These are phyloP conservation scores for Lepus townsendii DNA, from an alignment of 2,797 vertebrate species.

Conservation along the genomic window DNA sequence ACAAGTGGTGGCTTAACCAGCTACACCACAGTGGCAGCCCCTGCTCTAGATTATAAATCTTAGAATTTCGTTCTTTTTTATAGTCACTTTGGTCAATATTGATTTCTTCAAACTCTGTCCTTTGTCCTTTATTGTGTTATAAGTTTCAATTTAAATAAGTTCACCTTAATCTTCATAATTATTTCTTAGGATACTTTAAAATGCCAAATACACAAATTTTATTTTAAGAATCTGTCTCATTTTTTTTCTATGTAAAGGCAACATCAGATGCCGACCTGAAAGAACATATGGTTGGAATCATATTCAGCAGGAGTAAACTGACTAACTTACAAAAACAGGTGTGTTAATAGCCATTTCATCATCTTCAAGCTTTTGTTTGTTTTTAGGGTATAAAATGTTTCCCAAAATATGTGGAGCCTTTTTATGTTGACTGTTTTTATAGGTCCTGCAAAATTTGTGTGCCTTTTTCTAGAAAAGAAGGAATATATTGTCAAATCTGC, in stretches of 20 bases:
- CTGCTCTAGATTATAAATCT: background rate
- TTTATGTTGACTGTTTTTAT: background rate
- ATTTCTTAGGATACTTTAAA: slow-evolving; percentile 46
- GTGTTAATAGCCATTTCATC: slow-evolving; percentile 67
- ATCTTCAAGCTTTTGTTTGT: slow-evolving; percentile 22
- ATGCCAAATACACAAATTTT: background rate
- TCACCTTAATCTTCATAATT: slow-evolving; percentile 36
- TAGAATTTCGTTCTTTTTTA: slow-evolving; percentile 48
- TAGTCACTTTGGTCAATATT: background rate
- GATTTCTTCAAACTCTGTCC: slow-evolving; percentile 44
- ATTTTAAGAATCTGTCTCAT: slow-evolving; percentile 62
- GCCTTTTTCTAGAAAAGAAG: slow-evolving; percentile 37
- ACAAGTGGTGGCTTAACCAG: too few relatives aligned
- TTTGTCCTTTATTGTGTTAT: background rate
- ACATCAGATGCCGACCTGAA: slow-evolving; percentile 99
- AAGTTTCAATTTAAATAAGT: slow-evolving; percentile 50
- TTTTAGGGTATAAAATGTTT: slow-evolving; percentile 10
- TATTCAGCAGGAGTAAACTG: slow-evolving; percentile 99
- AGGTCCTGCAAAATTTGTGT: background rate
- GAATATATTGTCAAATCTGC: background rate
- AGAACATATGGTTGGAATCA: slow-evolving; percentile 99
- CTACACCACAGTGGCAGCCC: too few relatives aligned
- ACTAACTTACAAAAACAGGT: slow-evolving; percentile 99
- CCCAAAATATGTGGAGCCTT: slow-evolving; percentile 21
- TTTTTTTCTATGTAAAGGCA: slow-evolving; percentile 88